These are phyloP conservation scores for Melangyna quadrimaculata DNA, from an alignment of 2,888 invertebrate species.

Conservation along the genomic window DNA sequence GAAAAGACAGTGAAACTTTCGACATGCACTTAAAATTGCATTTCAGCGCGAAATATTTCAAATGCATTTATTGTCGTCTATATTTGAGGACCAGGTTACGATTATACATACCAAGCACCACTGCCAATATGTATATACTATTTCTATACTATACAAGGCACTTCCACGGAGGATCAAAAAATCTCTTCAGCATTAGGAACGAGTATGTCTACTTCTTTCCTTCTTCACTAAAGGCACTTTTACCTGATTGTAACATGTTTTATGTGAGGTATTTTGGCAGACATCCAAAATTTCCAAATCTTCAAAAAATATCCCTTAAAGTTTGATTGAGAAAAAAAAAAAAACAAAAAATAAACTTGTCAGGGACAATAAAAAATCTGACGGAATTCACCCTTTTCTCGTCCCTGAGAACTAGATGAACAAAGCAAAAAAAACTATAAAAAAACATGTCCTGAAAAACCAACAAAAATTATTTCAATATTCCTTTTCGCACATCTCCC, in stretches of 20 bases:
- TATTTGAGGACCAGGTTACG: not conserved
- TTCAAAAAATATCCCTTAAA: constrained; percentile 54
- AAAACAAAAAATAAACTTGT: not conserved
- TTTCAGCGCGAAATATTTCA: constrained; percentile 60
- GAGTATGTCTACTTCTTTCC: not conserved
- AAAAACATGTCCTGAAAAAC: constrained; percentile 31
- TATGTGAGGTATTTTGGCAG: constrained; percentile 59
- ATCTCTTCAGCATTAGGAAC: constrained; percentile 15
- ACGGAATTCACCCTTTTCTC: not conserved
- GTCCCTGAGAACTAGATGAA: not conserved
- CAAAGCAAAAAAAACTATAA: not conserved
- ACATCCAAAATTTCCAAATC: constrained; percentile 62
- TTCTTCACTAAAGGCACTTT: not conserved
- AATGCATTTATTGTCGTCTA: constrained; percentile 41
- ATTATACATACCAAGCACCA: not conserved
- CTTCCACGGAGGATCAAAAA: constrained; percentile 6
- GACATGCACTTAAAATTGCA: constrained; percentile 66
- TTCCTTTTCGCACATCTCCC: constrained; percentile 58
- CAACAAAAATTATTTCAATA: constrained; percentile 61
- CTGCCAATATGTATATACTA: not conserved
- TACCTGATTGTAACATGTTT: constrained; percentile 42
- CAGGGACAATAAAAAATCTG: not conserved
- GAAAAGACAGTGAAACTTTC: constrained; percentile 58
- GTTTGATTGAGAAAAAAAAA: constrained; percentile 2
- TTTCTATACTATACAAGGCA: not conserved